These are phyloP conservation scores for Oostethus manadensis DNA, from an alignment of 2,113 vertebrate species.

Conservation along the genomic window DNA sequence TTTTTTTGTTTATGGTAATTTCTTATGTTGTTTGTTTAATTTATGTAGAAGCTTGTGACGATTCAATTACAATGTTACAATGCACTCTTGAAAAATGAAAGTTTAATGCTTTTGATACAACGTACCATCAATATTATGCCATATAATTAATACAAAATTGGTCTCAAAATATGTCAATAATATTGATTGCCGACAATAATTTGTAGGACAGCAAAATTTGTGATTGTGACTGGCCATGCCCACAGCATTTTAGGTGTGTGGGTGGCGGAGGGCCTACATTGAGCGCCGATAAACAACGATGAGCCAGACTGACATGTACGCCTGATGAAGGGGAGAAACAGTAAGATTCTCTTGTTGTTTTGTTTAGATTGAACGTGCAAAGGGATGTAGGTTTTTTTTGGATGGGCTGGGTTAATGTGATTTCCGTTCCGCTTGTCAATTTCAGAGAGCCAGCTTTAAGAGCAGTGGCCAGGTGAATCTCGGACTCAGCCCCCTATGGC, in stretches of 20 bases:
- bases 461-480: constrained; percentile 74
- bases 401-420: constrained; percentile 71
- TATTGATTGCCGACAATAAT: no score
- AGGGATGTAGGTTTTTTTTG: constrained; percentile 56
- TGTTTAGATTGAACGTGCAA: constrained; percentile 54
- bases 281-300: constrained; percentile 65
- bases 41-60: no score
- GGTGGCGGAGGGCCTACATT: constrained; percentile 63
- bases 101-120: no score
- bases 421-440: constrained; percentile 76
- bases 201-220: no score
- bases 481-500: constrained; percentile 69
- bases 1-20: no score
- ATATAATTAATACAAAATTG: no score
- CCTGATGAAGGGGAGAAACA: constrained; percentile 59
- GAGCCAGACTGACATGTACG: constrained; percentile 65
- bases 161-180: no score
- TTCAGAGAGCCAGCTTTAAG: constrained; percentile 68
- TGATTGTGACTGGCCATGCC: no score
- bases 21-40: no score
- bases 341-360: constrained; percentile 56
- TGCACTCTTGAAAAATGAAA: no score
- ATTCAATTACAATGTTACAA: no score
- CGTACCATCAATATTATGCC: no score
- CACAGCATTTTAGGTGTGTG: constrained; percentile 47